Percentiles rank a stretch among this genome's conserved stretches.
phyloP scores from a whole-genome alignment of 2,797 vertebrate species.

The Varecia variegata region DNA sequence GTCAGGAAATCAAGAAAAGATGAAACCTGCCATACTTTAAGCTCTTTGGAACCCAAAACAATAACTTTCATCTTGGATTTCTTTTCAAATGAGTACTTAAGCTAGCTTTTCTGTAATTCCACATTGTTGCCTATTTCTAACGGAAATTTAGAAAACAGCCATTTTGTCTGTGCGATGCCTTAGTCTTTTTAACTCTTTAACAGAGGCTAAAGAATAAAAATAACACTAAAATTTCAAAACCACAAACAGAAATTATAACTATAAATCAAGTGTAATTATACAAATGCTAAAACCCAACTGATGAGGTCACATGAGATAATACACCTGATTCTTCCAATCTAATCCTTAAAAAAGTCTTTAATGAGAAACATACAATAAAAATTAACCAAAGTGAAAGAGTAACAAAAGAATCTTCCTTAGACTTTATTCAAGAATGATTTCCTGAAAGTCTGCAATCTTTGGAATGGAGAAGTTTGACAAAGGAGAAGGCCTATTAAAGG shows the following conservation, averaged over 20 bases:
- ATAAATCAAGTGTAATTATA: conserved; percentile 33
- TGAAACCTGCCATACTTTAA: not conserved
- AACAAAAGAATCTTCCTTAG: not conserved
- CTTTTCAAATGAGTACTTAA: not conserved
- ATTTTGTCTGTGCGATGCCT: not conserved
- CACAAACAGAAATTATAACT: conserved; percentile 34
- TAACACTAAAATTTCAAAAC: conserved; percentile 13
- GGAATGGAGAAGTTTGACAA: conserved; percentile 3
- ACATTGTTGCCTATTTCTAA: not conserved
- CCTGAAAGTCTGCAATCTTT: conserved; percentile 27
- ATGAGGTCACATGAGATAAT: conserved; percentile 51
- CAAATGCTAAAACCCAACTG: not conserved
- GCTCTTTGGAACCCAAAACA: not conserved
- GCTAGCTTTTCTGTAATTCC: conserved; percentile 4
- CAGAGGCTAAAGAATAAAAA: not conserved
- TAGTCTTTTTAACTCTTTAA: not conserved
- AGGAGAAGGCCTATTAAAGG: not conserved
- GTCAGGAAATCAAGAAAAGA: not conserved
- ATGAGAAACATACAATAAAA: conserved; percentile 56
- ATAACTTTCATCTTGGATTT: not conserved
- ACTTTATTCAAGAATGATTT: conserved; percentile 39
- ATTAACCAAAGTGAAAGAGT: not conserved
- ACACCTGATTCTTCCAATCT: conserved; percentile 25
- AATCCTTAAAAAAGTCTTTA: conserved; percentile 27
- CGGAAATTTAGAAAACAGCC: not conserved